phyloP scores from a whole-genome alignment of 2,888 invertebrate genomes.

The Homarus gammarus region DNA sequence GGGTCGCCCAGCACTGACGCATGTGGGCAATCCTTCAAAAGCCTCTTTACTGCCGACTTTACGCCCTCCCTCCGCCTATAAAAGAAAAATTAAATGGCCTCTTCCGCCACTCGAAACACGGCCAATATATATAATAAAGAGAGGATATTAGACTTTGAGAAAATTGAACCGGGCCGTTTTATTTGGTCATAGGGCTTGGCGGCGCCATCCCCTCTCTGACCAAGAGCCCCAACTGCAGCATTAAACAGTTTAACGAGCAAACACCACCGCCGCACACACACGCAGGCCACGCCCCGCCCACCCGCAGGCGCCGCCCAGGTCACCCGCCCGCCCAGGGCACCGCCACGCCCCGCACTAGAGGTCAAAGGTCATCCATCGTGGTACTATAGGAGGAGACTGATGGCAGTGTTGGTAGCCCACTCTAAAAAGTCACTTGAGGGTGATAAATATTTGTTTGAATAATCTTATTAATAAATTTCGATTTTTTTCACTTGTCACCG shows the following conservation, averaged over 20 bases:
- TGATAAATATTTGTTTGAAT: too few relatives aligned
- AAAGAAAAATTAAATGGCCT: constrained; percentile 74
- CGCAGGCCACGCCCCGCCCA: constrained; percentile 1
- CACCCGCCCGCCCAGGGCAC: constrained; percentile 4
- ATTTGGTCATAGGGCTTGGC: constrained; percentile 54
- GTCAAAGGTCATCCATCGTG: neutral
- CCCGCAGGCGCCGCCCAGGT: neutral
- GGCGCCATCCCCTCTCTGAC: constrained; percentile 33
- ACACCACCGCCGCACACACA: constrained; percentile 38
- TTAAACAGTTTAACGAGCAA: constrained; percentile 57
- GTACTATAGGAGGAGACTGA: too few relatives aligned
- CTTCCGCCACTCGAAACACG: constrained; percentile 71
- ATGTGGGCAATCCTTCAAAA: constrained; percentile 73
- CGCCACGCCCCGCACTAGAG: neutral
- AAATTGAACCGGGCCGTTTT: constrained; percentile 68
- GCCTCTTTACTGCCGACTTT: constrained; percentile 73
- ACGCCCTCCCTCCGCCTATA: constrained; percentile 72
- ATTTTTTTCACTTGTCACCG: too few relatives aligned
- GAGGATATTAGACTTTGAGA: constrained; percentile 70
- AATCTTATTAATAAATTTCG: too few relatives aligned
- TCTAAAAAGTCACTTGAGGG: too few relatives aligned
- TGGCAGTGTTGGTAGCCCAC: too few relatives aligned
- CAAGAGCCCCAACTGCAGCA: constrained; percentile 29
- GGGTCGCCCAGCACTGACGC: constrained; percentile 31
- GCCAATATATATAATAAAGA: constrained; percentile 75